phyloP scores from a whole-genome alignment of 2,888 invertebrate genomes.

The Drosophila robusta region DNA sequence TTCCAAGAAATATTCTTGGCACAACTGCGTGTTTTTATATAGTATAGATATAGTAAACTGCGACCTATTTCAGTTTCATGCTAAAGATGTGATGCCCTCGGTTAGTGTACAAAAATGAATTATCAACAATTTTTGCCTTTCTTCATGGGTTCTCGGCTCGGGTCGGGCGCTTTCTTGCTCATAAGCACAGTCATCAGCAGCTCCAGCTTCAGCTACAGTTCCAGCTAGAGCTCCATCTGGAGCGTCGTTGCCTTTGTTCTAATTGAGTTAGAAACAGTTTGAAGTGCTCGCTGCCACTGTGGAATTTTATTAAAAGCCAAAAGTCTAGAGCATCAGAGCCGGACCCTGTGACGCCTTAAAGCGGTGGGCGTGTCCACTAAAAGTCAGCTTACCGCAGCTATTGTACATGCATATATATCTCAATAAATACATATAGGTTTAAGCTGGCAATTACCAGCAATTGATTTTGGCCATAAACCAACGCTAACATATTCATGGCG shows the following conservation, averaged over 20 bases:
- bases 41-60: too few relatives aligned
- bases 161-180: slow-evolving; percentile 15
- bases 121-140: slow-evolving; percentile 74
- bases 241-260: slow-evolving; percentile 62
- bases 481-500: slow-evolving; percentile 61
- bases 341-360: too few relatives aligned
- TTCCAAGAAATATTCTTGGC: too few relatives aligned
- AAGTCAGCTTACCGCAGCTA: slow-evolving; percentile 43
- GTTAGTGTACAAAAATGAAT: slow-evolving; percentile 70
- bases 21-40: too few relatives aligned
- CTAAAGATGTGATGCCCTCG: background rate
- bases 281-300: slow-evolving; percentile 50
- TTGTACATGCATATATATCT: slow-evolving; percentile 1
- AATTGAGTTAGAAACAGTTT: slow-evolving; percentile 74
- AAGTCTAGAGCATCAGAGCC: slow-evolving; percentile 45
- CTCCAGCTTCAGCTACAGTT: background rate
- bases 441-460: slow-evolving; percentile 49
- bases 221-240: slow-evolving; percentile 7
- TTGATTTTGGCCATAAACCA: slow-evolving; percentile 32
- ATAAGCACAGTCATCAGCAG: slow-evolving; percentile 27
- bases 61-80: background rate
- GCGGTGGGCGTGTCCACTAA: slow-evolving; percentile 19
- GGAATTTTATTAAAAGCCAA: slow-evolving; percentile 65
- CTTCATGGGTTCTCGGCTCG: slow-evolving; percentile 40
- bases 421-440: background rate